Percentiles rank a stretch among this genome's conserved stretches.
These are phyloP conservation scores for Lindbergichthys nudifrons DNA, from an alignment of 2,797 vertebrate genomes.

Conservation along the genomic window DNA sequence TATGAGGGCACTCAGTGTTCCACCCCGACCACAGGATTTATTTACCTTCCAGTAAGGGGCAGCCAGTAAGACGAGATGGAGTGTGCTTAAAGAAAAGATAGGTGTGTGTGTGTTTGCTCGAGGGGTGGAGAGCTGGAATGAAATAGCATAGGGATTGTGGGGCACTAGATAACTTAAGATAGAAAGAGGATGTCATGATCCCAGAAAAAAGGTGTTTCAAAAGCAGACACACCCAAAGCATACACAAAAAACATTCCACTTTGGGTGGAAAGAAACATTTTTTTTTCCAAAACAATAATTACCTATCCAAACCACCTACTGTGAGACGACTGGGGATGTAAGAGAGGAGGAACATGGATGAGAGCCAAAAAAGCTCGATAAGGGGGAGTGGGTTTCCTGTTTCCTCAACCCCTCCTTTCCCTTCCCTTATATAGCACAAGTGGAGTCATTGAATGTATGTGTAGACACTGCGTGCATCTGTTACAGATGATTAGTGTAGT, in stretches of 20 bases:
- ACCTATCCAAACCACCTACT: not conserved
- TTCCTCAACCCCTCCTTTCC: conserved; percentile 48
- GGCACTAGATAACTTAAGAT: conserved; percentile 25
- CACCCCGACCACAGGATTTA: conserved; percentile 73
- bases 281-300: conserved; percentile 18
- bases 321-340: conserved; percentile 18
- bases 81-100: conserved; percentile 48
- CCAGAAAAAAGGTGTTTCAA: conserved; percentile 18
- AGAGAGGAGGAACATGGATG: conserved; percentile 42
- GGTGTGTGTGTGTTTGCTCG: conserved; percentile 17
- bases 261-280: not conserved
- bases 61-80: conserved; percentile 59
- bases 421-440: conserved; percentile 47
- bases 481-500: conserved; percentile 40
- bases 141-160: conserved; percentile 18
- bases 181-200: conserved; percentile 42
- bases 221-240: conserved; percentile 7
- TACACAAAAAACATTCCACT: not conserved
- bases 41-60: conserved; percentile 72
- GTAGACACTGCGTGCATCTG: conserved; percentile 48
- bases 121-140: conserved; percentile 34
- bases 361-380: conserved; percentile 48
- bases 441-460: conserved; percentile 54
- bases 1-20: conserved; percentile 78
- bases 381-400: conserved; percentile 58